Conservation (phyloP, 1,140 invertebrate genomes). For the Microplitis demolitor region DNA sequence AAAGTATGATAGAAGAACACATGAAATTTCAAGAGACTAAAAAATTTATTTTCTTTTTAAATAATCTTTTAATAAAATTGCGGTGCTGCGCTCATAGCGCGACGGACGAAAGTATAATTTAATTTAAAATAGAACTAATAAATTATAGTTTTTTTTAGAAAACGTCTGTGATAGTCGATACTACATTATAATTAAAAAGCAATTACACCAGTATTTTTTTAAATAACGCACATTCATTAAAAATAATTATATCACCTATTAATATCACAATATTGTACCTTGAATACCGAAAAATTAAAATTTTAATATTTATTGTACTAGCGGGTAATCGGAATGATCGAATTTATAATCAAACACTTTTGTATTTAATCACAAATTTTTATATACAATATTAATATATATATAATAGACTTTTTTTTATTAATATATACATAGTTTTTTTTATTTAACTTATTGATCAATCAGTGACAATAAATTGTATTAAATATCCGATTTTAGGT, state of each 20-base stretch:
- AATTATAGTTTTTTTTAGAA: constrained; percentile 28
- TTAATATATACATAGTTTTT: not conserved
- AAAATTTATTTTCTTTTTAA: too few species aligned
- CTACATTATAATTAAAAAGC: constrained; percentile 7
- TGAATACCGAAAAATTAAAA: too few species aligned
- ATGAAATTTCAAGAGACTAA: too few species aligned
- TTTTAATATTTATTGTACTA: too few species aligned
- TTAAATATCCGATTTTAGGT: not conserved
- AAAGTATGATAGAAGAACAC: too few species aligned
- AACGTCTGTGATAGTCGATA: constrained; percentile 43
- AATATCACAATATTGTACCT: too few species aligned
- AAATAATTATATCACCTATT: not conserved
- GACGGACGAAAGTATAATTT: not conserved
- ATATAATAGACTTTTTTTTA: not conserved
- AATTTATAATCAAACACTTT: not conserved
- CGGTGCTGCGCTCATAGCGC: too few species aligned
- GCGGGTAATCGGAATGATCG: not conserved
- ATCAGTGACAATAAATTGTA: not conserved
- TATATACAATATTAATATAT: not conserved
- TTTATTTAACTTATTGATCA: not conserved
- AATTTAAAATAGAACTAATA: not conserved
- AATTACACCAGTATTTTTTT: not conserved
- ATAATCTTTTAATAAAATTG: too few species aligned
- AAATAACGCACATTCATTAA: not conserved
- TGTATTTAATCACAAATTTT: not conserved